Percentiles rank a stretch among this genome's conserved stretches.
These are phyloP conservation scores for Phainopepla nitens DNA, from an alignment of 2,113 vertebrate species.

Conservation along the genomic window DNA sequence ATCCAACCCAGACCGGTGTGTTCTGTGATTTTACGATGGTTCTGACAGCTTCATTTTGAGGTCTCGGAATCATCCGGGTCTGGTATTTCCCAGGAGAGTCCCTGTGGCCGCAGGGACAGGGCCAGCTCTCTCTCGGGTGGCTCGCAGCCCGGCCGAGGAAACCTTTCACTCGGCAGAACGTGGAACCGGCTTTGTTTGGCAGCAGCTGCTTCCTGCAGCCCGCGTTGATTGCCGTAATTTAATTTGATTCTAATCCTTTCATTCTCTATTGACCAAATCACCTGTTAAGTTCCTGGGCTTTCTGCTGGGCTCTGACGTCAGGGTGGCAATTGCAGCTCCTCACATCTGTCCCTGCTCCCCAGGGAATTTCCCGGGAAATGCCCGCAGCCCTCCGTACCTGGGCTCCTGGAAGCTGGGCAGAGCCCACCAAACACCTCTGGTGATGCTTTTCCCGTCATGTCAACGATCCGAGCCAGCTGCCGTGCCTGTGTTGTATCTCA, in stretches of 20 bases:
- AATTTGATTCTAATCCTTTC: background rate
- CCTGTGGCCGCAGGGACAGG: background rate
- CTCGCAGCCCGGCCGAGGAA: background rate
- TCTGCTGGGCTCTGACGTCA: constrained; percentile 5
- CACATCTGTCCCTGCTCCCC: background rate
- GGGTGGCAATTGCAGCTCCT: background rate
- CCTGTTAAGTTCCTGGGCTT: background rate
- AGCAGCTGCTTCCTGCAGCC: background rate
- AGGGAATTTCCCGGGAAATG: background rate
- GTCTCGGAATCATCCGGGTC: background rate
- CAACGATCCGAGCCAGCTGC: background rate
- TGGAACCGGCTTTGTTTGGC: background rate
- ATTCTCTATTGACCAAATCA: background rate
- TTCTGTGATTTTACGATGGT: background rate
- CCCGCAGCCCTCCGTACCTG: background rate
- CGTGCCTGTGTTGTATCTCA: too few species aligned
- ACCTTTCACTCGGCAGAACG: background rate
- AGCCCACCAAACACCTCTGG: background rate
- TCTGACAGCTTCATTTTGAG: background rate
- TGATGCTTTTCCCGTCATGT: background rate
- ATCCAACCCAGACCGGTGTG: background rate
- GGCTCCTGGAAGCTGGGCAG: background rate
- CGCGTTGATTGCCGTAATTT: background rate
- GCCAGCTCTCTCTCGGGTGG: background rate
- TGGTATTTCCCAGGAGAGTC: background rate